Evolutionary conservation across 2,888 invertebrate species (phyloP).

Genomic region (Eremobia ochroleuca): DNA sequence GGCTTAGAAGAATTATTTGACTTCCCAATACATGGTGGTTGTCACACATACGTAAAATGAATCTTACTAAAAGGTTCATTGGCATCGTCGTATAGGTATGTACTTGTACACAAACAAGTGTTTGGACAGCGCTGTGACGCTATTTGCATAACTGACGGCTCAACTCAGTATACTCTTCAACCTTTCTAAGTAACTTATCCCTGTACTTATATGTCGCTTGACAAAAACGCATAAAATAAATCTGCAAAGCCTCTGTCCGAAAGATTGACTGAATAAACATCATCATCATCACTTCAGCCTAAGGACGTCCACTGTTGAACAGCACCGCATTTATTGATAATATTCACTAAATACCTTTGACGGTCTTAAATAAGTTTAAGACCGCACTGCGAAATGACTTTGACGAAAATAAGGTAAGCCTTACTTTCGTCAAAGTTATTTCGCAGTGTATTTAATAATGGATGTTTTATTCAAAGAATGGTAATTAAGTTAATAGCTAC

Average conservation of each 20-base stretch:
- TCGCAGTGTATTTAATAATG: background rate
- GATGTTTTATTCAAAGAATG: background rate
- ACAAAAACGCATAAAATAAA: background rate
- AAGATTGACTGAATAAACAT: background rate
- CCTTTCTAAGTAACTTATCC: background rate
- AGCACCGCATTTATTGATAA: background rate
- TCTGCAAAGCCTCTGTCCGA: background rate
- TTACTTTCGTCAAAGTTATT: background rate
- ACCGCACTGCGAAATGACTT: too few species aligned
- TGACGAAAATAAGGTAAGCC: too few species aligned
- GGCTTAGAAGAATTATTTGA: background rate
- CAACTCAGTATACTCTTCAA: background rate
- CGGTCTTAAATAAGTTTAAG: too few species aligned
- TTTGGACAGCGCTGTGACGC: conserved; percentile 7
- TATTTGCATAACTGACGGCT: conserved; percentile 7
- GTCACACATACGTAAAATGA: background rate
- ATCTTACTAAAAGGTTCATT: background rate
- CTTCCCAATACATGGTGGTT: background rate
- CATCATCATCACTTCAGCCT: background rate
- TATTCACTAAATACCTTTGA: background rate
- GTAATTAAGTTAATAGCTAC: conserved; percentile 29
- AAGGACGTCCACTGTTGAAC: background rate
- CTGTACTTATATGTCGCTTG: background rate
- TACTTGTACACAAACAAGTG: background rate
- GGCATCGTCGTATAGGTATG: too few species aligned